Evolutionary conservation across 2,113 vertebrate species (phyloP).

Genomic region (Lophura nycthemera): DNA sequence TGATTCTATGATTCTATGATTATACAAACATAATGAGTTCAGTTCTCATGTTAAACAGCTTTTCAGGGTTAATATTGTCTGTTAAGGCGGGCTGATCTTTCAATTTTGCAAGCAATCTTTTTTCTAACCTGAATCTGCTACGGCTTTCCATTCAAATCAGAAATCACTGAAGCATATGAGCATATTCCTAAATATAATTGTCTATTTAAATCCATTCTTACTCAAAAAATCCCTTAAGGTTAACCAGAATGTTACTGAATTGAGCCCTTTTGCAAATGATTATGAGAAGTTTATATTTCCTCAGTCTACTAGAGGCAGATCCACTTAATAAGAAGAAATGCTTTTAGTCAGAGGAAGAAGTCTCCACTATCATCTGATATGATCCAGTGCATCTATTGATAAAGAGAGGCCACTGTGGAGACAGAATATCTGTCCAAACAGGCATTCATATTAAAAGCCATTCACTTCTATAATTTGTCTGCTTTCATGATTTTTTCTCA

Average conservation of each 20-base stretch:
- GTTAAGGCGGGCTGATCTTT: not conserved
- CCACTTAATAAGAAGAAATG: not conserved
- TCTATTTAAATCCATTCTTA: not conserved
- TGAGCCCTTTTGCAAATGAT: not conserved
- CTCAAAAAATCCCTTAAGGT: not conserved
- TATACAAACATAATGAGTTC: not conserved
- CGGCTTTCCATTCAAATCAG: not conserved
- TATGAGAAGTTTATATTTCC: not conserved
- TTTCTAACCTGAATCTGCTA: not conserved
- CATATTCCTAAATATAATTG: not conserved
- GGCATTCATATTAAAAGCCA: slow-evolving; percentile 89
- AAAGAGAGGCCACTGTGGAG: slow-evolving; percentile 93
- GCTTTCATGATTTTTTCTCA: slow-evolving; percentile 90
- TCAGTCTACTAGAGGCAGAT: not conserved
- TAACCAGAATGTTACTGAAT: not conserved
- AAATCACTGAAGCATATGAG: not conserved
- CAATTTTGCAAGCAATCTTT: not conserved
- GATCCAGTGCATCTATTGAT: slow-evolving; percentile 95
- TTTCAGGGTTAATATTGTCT: not conserved
- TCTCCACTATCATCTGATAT: slow-evolving; percentile 86
- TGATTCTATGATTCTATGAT: too few species aligned
- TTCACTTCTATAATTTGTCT: slow-evolving; percentile 89
- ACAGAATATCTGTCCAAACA: slow-evolving; percentile 94
- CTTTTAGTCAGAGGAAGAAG: not conserved
- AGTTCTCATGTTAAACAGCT: not conserved